Evolutionary conservation across 2,113 vertebrate genomes (phyloP), one percentile per base, ranked within the genome.

Genomic region (Corythornis madagascariensis): DNA sequence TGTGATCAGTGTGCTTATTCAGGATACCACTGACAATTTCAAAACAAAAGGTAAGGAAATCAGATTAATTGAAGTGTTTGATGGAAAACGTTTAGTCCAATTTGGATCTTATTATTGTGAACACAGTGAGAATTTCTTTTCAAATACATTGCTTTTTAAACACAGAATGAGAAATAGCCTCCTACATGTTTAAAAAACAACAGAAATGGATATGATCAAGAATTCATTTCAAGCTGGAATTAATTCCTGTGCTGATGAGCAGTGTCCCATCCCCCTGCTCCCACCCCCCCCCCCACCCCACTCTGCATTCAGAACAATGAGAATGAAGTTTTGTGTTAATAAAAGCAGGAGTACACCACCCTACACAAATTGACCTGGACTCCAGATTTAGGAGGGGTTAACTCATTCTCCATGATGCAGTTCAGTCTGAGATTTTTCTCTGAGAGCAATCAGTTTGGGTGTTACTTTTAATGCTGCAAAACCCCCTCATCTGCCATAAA

Each of bases 21-120:
- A 88, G 72, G 47, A 56, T 74, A 91, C 28, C 12, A 73, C 19
- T 55, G n/a, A 86, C 75, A 88, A 87, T 80, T 89, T 84, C 69
- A 71, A 92, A 92, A 57, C 2, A 66, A 75, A 86, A 75, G 18
- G 15, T 56, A 85, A 92, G 17, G 18, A 55, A 88, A 86, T 92
- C 72, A 88, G 59, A 79, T 83, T 91, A 89, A 93, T 67, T 88
- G 56, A 92, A 86, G 57, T 84, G 16, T 77, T 60, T 90, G 40
- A 92, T 76, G 35, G 47, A 26, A 91, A 80, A 76, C 56, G 16
- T 76, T 92, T 80, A 73, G 6, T 47, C 74, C 47, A 74, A 53
- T 76, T 64, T 66, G 28, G 13, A 76, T 60, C 47, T 50, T 81
- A 16, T 45, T 8, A 82, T 57, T 65, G 80, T 45, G 21, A 83